Percentiles rank a stretch among this genome's conserved stretches.
These are phyloP conservation scores for Meandrina meandrites DNA, from an alignment of 92 coral and sea anemone species.

Conservation along the genomic window DNA sequence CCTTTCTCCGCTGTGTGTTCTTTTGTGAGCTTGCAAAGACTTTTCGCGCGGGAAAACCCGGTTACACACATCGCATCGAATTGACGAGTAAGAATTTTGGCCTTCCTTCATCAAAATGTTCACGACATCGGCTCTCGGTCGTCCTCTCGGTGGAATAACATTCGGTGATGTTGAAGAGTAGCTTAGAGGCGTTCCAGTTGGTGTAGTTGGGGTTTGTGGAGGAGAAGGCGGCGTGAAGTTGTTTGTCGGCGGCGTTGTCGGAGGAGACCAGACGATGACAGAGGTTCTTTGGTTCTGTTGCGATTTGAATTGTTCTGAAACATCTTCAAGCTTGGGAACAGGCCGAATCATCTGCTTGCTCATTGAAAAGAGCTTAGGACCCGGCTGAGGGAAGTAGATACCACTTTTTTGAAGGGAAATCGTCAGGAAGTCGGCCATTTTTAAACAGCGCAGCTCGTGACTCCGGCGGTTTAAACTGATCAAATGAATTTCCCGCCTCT, in stretches of 20 bases:
- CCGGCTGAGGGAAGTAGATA: slow-evolving; percentile 85
- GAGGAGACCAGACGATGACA: slow-evolving; percentile 93
- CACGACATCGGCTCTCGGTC: slow-evolving; percentile 96
- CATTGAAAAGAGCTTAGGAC: slow-evolving; percentile 69
- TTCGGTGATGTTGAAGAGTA: slow-evolving; percentile 78
- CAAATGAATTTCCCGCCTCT: slow-evolving; percentile 85
- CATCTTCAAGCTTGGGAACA: slow-evolving; percentile 61
- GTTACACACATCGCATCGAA: slow-evolving; percentile 96
- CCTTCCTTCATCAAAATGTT: slow-evolving; percentile 92
- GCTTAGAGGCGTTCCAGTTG: slow-evolving; percentile 51
- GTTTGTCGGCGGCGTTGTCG: slow-evolving; percentile 86
- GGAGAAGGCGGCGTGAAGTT: slow-evolving; percentile 84
- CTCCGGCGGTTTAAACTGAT: slow-evolving; percentile 38
- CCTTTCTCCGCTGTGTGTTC: slow-evolving; percentile 98
- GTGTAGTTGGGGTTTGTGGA: slow-evolving; percentile 70
- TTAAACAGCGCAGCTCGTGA: slow-evolving; percentile 64
- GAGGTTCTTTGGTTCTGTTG: slow-evolving; percentile 72
- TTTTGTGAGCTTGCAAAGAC: slow-evolving; percentile 99
- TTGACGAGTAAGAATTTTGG: slow-evolving; percentile 90
- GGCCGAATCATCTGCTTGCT: slow-evolving; percentile 75
- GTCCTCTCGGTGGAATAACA: slow-evolving; percentile 86
- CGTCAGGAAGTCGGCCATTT: slow-evolving; percentile 96
- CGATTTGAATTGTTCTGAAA: slow-evolving; percentile 56
- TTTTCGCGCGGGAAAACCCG: slow-evolving; percentile 99
- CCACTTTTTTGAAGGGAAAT: slow-evolving; percentile 88